phyloP scores from a whole-genome alignment of 2,797 vertebrate genomes.

The Okamejei kenojei region DNA sequence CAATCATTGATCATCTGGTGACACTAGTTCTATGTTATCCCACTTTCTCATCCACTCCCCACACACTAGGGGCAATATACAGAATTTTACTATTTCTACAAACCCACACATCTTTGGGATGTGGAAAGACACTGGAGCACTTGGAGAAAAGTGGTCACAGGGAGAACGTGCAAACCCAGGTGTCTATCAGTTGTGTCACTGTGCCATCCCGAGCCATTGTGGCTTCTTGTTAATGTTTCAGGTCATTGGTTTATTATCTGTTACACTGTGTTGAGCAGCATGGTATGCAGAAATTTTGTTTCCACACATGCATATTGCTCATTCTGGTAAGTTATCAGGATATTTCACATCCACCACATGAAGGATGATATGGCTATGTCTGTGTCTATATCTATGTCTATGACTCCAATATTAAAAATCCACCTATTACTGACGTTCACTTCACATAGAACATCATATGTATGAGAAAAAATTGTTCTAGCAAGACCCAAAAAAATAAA shows the following conservation, averaged over 20 bases:
- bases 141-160: too few relatives aligned
- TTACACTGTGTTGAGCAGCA: neutral
- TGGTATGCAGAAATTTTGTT: neutral
- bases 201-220: too few relatives aligned
- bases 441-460: neutral
- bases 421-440: neutral
- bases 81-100: too few relatives aligned
- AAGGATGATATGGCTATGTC: neutral
- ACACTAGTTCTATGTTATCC: too few relatives aligned
- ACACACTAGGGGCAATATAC: too few relatives aligned
- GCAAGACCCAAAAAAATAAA: neutral
- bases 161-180: too few relatives aligned
- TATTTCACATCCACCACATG: neutral
- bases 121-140: too few relatives aligned
- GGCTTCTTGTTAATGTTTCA: too few relatives aligned
- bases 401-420: neutral
- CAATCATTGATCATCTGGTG: too few relatives aligned
- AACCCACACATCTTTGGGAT: too few relatives aligned
- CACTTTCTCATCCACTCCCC: too few relatives aligned
- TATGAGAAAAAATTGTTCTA: neutral
- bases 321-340: neutral
- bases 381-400: neutral
- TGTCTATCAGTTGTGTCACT: too few relatives aligned
- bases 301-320: neutral
- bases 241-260: neutral